A percentile compares a stretch with the other conserved stretches of the same genome.
Evolutionary conservation across 2,797 vertebrate genomes (phyloP).

Genomic region (Gymnothorax javanicus): DNA sequence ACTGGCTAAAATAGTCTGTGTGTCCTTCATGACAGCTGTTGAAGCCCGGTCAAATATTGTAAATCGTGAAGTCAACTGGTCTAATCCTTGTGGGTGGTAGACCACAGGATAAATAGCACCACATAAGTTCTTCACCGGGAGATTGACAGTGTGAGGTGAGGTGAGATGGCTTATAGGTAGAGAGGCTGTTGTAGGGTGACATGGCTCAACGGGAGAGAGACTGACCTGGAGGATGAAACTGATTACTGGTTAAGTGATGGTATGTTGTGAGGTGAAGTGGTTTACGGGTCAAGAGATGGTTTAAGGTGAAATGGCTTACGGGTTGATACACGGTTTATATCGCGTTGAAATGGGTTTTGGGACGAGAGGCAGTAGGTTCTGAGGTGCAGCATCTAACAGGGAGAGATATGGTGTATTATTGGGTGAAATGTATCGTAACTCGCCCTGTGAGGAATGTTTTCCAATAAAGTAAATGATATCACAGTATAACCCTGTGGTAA

Average conservation of each 20-base stretch:
- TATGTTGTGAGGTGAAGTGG: too few relatives aligned
- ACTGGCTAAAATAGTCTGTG: not conserved
- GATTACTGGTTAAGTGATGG: too few relatives aligned
- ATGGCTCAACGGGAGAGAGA: too few relatives aligned
- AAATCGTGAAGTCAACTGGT: constrained; percentile 4
- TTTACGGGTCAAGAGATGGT: too few relatives aligned
- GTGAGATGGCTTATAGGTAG: too few relatives aligned
- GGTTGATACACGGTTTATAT: too few relatives aligned
- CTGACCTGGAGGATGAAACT: too few relatives aligned
- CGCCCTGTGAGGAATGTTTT: not conserved
- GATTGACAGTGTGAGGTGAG: not conserved
- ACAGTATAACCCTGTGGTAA: not conserved
- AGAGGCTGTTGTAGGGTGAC: too few relatives aligned
- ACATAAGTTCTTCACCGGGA: not conserved
- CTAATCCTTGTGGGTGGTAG: not conserved
- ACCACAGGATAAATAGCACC: not conserved
- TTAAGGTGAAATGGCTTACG: too few relatives aligned
- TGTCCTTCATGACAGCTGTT: not conserved
- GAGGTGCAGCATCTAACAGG: not conserved
- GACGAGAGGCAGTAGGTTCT: not conserved
- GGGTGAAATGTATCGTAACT: not conserved
- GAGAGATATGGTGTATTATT: not conserved
- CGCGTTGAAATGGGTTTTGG: too few relatives aligned
- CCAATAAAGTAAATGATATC: not conserved
- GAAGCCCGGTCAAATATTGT: not conserved